Percentiles rank a stretch among this genome's conserved stretches.
These are phyloP conservation scores for Stomatorhinus ivindoensis DNA, from an alignment of 2,113 vertebrate genomes.

Conservation along the genomic window DNA sequence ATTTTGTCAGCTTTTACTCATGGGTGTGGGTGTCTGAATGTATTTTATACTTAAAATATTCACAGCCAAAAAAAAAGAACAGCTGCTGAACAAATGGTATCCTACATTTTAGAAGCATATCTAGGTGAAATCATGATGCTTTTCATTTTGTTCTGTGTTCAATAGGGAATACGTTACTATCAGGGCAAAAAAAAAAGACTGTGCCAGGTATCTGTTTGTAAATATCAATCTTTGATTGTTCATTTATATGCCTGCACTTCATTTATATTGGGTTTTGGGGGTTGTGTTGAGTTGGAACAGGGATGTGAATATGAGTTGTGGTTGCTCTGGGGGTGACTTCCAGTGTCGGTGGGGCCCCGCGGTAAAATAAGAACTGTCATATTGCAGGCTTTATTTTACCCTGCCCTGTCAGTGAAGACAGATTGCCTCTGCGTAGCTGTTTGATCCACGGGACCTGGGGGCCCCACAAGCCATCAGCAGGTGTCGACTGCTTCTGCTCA, in stretches of 20 bases:
- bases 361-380: conserved; percentile 44
- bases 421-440: conserved; percentile 42
- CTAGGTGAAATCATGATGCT: conserved; percentile 57
- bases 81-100: conserved; percentile 63
- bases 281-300: conserved; percentile 12
- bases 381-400: conserved; percentile 26
- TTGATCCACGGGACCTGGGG: conserved; percentile 46
- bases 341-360: conserved; percentile 20
- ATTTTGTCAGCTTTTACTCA: conserved; percentile 40
- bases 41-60: conserved; percentile 58
- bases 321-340: conserved; percentile 22
- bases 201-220: conserved; percentile 53
- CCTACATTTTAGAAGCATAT: conserved; percentile 55
- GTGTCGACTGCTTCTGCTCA: conserved; percentile 23
- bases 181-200: background rate
- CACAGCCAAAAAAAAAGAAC: conserved; percentile 55
- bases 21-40: conserved; percentile 40
- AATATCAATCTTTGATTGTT: conserved; percentile 63
- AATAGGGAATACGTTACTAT: conserved; percentile 38
- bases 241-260: conserved; percentile 58
- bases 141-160: conserved; percentile 47
- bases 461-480: conserved; percentile 14
- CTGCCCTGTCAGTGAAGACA: conserved; percentile 48
- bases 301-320: conserved; percentile 23
- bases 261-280: conserved; percentile 45